phyloP scores from a whole-genome alignment of 1,140 invertebrate genomes.

The Drosophila eugracilis region DNA sequence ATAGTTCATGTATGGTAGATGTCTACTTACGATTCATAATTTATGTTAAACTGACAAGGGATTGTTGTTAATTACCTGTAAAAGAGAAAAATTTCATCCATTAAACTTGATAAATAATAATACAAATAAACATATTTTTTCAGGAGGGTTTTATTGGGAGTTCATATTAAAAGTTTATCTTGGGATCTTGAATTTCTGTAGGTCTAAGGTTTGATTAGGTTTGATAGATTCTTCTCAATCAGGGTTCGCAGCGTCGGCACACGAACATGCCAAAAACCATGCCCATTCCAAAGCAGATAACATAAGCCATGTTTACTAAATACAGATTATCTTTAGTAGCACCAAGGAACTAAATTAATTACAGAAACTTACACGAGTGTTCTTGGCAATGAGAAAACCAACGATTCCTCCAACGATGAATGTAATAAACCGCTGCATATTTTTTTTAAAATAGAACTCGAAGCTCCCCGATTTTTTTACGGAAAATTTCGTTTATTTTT shows the following conservation, averaged over 20 bases:
- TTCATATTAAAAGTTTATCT: neutral
- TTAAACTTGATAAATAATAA: neutral
- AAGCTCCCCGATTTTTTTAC: neutral
- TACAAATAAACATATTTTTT: neutral
- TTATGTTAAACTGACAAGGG: neutral
- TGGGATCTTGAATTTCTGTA: neutral
- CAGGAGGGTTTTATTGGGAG: neutral
- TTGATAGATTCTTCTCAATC: neutral
- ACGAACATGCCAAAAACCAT: constrained; percentile 51
- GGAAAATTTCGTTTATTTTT: constrained; percentile 6
- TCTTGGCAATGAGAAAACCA: constrained; percentile 41
- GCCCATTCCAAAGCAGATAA: constrained; percentile 53
- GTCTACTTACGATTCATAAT: neutral
- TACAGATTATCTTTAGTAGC: no score
- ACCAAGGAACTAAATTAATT: no score
- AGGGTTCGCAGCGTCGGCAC: constrained; percentile 40
- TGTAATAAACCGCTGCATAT: constrained; percentile 45
- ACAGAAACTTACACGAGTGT: constrained; percentile 32
- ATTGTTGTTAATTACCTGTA: constrained; percentile 7
- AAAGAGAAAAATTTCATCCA: neutral
- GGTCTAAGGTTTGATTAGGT: neutral
- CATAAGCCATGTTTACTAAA: constrained; percentile 40
- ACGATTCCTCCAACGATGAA: constrained; percentile 47
- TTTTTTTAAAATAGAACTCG: neutral
- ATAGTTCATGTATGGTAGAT: no score